Percentiles rank a stretch among this genome's conserved stretches.
Evolutionary conservation across 2,888 invertebrate species (phyloP).

Genomic region (Enoplolaimus lenunculus): DNA sequence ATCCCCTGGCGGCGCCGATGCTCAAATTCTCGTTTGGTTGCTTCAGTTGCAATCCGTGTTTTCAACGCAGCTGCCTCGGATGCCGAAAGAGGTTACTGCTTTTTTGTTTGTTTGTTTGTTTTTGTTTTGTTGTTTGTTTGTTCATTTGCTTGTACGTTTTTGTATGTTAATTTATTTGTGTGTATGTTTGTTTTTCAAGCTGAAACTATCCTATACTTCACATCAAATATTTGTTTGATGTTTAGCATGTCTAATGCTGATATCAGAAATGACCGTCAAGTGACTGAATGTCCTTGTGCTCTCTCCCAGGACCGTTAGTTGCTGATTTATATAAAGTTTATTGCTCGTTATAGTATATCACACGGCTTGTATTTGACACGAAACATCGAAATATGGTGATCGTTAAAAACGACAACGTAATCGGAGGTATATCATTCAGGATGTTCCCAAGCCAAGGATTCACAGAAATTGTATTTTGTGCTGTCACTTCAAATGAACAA

Average conservation of each 20-base stretch:
- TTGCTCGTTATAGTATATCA: conserved; percentile 54
- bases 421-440: conserved; percentile 93
- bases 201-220: no score
- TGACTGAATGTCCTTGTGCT: no score
- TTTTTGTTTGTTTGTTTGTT: no score
- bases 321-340: no score
- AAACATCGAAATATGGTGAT: conserved; percentile 46
- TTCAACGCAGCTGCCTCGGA: conserved; percentile 81
- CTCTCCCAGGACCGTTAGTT: no score
- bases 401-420: conserved; percentile 51
- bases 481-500: conserved; percentile 72
- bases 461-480: conserved; percentile 96
- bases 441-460: conserved; percentile 78
- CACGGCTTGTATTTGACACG: conserved; percentile 73
- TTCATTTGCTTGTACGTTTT: no score
- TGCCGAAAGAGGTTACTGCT: conserved; percentile 81
- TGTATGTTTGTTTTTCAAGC: no score
- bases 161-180: no score
- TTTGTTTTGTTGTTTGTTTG: no score
- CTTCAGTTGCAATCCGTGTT: conserved; percentile 44
- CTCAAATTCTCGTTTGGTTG: conserved; percentile 31
- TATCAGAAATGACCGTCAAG: no score
- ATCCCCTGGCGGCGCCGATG: conserved; percentile 1
- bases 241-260: no score
- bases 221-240: no score